These are phyloP conservation scores for Prionace glauca DNA, from an alignment of 2,797 vertebrate genomes.

Conservation along the genomic window DNA sequence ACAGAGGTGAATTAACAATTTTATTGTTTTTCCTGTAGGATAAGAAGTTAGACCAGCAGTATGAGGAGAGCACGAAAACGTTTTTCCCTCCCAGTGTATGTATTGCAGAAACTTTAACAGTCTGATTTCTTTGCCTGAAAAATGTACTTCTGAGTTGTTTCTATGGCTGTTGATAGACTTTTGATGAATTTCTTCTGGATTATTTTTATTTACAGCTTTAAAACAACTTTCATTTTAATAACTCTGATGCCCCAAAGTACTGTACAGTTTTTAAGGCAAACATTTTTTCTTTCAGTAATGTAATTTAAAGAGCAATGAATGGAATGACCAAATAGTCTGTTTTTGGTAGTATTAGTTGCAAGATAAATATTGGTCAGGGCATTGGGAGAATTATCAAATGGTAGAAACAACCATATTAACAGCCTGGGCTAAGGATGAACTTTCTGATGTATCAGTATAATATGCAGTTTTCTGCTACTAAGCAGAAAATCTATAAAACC, in stretches of 20 bases:
- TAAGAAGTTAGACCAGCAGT: constrained; percentile 88
- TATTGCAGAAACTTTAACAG: constrained; percentile 43
- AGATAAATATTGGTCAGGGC: background rate
- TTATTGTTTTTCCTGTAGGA: constrained; percentile 63
- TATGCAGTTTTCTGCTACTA: background rate
- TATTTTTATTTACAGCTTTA: background rate
- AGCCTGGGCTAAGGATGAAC: background rate
- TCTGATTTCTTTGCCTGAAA: background rate
- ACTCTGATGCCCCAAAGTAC: background rate
- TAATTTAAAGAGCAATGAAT: background rate
- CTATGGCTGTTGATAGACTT: background rate
- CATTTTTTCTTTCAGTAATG: background rate
- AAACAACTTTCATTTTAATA: background rate
- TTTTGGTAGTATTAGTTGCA: background rate
- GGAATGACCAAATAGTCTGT: background rate
- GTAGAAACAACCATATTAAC: background rate
- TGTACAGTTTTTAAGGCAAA: background rate
- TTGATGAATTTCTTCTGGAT: background rate
- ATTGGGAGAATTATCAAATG: background rate
- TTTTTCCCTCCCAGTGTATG: constrained; percentile 82
- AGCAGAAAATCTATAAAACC: background rate
- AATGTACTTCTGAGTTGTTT: background rate
- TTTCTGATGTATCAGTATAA: background rate
- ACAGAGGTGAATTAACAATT: background rate
- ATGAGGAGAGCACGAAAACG: constrained; percentile 77